A percentile compares a stretch with the other conserved stretches of the same genome.
Evolutionary conservation across 2,113 vertebrate genomes (phyloP).

Genomic region (Puntigrus tetrazona): DNA sequence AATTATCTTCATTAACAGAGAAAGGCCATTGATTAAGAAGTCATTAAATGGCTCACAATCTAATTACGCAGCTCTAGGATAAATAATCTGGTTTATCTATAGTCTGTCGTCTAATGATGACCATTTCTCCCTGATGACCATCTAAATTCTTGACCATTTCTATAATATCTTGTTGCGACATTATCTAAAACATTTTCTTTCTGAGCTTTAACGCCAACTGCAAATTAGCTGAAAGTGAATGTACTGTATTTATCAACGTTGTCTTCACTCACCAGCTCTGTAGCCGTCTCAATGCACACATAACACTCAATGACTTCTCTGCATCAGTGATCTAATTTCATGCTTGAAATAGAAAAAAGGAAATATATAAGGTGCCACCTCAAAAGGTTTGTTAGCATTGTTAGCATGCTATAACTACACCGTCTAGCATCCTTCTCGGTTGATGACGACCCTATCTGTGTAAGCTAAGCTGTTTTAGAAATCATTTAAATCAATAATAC

Average conservation of each 20-base stretch:
- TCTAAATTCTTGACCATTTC: background rate
- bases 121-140: background rate
- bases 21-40: constrained; percentile 29
- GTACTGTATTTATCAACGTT: background rate
- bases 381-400: background rate
- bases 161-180: background rate
- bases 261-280: background rate
- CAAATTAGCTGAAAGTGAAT: background rate
- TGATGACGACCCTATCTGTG: background rate
- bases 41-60: constrained; percentile 31
- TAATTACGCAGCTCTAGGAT: constrained; percentile 18
- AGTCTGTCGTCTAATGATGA: background rate
- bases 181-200: background rate
- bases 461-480: background rate
- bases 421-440: background rate
- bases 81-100: background rate
- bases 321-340: constrained; percentile 18
- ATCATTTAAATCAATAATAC: background rate
- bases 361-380: background rate
- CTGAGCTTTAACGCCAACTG: background rate
- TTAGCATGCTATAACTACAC: background rate
- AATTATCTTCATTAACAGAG: constrained; percentile 32
- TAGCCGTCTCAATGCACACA: background rate
- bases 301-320: background rate
- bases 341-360: background rate